These are phyloP conservation scores for Drosophila merina DNA, from an alignment of 2,888 invertebrate genomes.

Conservation along the genomic window DNA sequence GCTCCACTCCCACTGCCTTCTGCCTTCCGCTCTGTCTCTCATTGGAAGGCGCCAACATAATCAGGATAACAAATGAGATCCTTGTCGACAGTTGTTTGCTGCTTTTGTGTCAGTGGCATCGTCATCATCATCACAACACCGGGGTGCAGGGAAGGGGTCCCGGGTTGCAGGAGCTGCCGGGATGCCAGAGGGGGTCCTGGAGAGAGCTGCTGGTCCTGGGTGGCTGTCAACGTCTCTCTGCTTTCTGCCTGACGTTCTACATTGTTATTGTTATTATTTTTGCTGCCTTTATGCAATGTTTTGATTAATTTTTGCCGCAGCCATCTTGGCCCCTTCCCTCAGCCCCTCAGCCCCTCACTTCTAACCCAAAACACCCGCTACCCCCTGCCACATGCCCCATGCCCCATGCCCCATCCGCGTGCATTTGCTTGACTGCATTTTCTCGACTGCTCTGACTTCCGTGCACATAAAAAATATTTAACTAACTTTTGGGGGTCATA, in stretches of 20 bases:
- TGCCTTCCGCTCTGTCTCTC: constrained; percentile 34
- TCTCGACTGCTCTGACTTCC: constrained; percentile 44
- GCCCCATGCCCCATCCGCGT: constrained; percentile 20
- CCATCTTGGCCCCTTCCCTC: constrained; percentile 25
- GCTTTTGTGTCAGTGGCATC: constrained; percentile 79
- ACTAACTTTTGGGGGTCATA: too few species aligned
- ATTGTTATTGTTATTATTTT: constrained; percentile 84
- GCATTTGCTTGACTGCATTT: constrained; percentile 77
- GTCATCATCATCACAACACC: constrained; percentile 62
- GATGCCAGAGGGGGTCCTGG: constrained; percentile 1
- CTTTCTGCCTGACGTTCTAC: constrained; percentile 78
- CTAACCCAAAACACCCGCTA: constrained; percentile 33
- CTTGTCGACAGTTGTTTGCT: constrained; percentile 82
- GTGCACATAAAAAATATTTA: constrained; percentile 7
- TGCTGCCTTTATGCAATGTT: constrained; percentile 84
- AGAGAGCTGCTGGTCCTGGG: not conserved
- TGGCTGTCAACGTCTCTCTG: constrained; percentile 54
- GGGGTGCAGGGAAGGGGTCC: not conserved
- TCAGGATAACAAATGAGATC: constrained; percentile 83
- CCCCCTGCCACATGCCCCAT: constrained; percentile 1
- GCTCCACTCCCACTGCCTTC: not conserved
- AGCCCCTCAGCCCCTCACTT: not conserved
- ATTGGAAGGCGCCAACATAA: constrained; percentile 79
- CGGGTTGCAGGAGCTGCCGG: not conserved
- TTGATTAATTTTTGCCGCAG: constrained; percentile 83